Base-by-base conservation (phyloP, 2,113 vertebrate genomes). In the Meleagris gallopavo region DNA sequence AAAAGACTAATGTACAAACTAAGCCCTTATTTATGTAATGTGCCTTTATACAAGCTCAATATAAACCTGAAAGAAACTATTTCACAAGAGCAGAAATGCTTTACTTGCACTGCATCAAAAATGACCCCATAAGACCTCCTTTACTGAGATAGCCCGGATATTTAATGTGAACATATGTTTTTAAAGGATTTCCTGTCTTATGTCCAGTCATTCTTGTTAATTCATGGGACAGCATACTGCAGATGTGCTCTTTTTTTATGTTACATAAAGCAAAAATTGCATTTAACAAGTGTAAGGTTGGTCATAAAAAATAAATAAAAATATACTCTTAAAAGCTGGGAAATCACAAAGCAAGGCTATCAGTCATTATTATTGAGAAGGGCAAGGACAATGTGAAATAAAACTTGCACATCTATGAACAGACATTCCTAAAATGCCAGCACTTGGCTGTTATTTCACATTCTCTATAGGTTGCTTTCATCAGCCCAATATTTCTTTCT, bases 221-320 rank as follows among this genome's bases (percentile, higher is more conserved):
- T 98, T 97, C 97, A 96, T 67, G 77, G 89, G 89, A 92, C 86
- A 95, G 77, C 88, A 79, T 57, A 95, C 93, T 87, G 82, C 88
- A 97, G 94, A 92, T 95, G 90, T 82, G 80, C 62, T 96, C 92
- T 96, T 91, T 95, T 95, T 96, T 96, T 89, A 90, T 93, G 95
- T 96, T 97, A 96, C 90, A 97, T 97, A 96, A 96, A 98, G 94
- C 87, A 94, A 97, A 97, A 98, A 97, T 97, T 97, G 96, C 93
- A 97, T 73, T 96, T 97, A 98, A 97, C 96, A 93, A 95, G 88
- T 95, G 81, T 94, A 93, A 95, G 91, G 86, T 95, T 96, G 90
- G 94, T 90, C 94, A 97, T 98, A 97, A 98, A 98, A 98, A 97
- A 97, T 95, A 96, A 96, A 98, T 97, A 97, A 97, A 97, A 97